Conservation (phyloP, 2,113 vertebrate genomes). For the Phainopepla nitens region DNA sequence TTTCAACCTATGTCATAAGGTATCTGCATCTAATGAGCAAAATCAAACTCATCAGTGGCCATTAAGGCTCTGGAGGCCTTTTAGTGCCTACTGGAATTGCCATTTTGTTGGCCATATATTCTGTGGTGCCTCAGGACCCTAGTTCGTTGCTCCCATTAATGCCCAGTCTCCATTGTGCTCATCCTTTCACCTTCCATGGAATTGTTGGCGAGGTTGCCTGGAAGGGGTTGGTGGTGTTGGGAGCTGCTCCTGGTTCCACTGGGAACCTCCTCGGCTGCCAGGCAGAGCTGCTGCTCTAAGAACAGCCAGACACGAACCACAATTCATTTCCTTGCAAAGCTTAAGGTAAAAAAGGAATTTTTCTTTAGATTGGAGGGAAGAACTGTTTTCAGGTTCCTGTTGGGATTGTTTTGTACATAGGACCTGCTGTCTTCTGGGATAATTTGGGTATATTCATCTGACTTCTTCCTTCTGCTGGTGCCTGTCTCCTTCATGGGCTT, state of each 20-base stretch:
- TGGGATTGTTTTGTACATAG: not conserved
- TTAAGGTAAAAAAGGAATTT: not conserved
- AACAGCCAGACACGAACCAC: not conserved
- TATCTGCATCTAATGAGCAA: not conserved
- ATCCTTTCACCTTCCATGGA: not conserved
- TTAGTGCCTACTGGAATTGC: not conserved
- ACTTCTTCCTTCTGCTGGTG: not conserved
- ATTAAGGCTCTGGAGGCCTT: not conserved
- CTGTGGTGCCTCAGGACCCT: fast-evolving
- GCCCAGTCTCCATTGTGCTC: not conserved
- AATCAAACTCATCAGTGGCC: not conserved
- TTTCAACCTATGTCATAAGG: not conserved
- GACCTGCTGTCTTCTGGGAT: not conserved
- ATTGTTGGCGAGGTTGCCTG: fast-evolving
- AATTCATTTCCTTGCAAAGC: not conserved
- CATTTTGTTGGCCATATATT: not conserved
- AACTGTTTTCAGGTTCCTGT: not conserved
- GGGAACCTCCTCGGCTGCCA: not conserved
- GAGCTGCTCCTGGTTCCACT: not conserved
- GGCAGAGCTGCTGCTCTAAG: not conserved
- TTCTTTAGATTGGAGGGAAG: not conserved
- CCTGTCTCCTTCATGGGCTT: not conserved
- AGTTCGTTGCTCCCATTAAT: not conserved
- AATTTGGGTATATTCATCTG: not conserved
- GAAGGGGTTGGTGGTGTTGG: not conserved